These are phyloP conservation scores for Spea multiplicata DNA, from an alignment of 2,113 vertebrate genomes.

Conservation along the genomic window DNA sequence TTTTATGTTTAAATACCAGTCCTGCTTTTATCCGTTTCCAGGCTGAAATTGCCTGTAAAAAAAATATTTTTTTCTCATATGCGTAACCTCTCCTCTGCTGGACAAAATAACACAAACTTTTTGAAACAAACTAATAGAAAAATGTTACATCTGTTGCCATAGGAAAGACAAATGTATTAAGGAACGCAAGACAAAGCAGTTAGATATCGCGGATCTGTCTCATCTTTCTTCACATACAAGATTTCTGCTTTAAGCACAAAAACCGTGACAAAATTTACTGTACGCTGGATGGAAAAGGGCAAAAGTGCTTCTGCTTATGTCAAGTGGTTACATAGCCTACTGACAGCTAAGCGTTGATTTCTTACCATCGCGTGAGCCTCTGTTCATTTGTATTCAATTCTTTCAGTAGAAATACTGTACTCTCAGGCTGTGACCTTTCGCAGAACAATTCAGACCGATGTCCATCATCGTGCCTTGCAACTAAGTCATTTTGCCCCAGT, in stretches of 20 bases:
- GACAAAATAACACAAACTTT: background rate
- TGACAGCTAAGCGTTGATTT: conserved; percentile 53
- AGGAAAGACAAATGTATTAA: conserved; percentile 14
- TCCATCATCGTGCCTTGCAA: conserved; percentile 41
- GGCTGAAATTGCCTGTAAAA: too few species aligned
- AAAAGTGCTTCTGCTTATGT: conserved; percentile 37
- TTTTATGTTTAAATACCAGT: background rate
- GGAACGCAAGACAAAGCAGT: conserved; percentile 8
- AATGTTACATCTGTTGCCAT: background rate
- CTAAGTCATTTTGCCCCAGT: conserved; percentile 39
- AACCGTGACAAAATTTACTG: conserved; percentile 40
- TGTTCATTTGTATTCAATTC: conserved; percentile 54
- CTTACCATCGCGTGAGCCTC: conserved; percentile 51
- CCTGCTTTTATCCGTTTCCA: too few species aligned
- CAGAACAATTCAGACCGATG: conserved; percentile 38
- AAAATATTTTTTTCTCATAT: background rate
- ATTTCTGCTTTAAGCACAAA: conserved; percentile 23
- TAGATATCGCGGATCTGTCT: conserved; percentile 24
- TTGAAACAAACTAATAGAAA: conserved; percentile 9
- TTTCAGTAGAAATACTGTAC: conserved; percentile 47
- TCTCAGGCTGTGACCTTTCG: conserved; percentile 51
- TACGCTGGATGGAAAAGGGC: conserved; percentile 39
- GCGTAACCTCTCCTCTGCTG: background rate
- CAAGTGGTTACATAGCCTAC: conserved; percentile 54
- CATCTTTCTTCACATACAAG: conserved; percentile 16